Base-by-base conservation (phyloP, 2,888 invertebrate genomes). In the Drosophila villosipedis region DNA sequence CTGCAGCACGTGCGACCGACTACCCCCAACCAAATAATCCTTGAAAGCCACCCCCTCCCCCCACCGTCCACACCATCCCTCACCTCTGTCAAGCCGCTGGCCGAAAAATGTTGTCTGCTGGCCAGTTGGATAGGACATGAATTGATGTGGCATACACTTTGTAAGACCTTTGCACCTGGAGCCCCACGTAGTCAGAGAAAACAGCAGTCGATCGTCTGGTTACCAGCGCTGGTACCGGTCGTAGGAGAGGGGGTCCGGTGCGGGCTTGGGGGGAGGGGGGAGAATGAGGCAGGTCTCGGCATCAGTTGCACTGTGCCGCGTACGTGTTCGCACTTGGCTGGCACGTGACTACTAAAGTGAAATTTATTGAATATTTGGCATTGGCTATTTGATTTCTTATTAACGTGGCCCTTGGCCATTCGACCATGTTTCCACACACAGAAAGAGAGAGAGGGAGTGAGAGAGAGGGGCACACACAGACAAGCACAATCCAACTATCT, bases 361-460 rank as follows among this genome's bases (percentile, higher is more conserved):
- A 90, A 90, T 90, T 90, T 90, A 91, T 90, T 90, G 91, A 90
- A 91, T 91, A 90, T 88, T 91, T 91, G 83, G 88, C 84, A 89
- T 91, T 88, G 80, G 74, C 80, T 83, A 90, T 89, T 91, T 91
- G 89, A 89, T 89, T 91, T 89, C 90, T 91, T 89, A 83, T 89
- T 89, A 87, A 83, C 83, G 82, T 84, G 74, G 70, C 64, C 70
- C 63, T 58, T 63, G 22, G 72, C 63, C 55, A 39, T 49, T 10
- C 41, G 35, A 52, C 52, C 30, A 10, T 39, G 28, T 37, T 30
- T 49, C 58, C 35, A 47, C 58, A 54, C 58, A 37, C 33, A 43
- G 28, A 55, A 43, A 39, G 35, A 47, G 19, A 43, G 39, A 22
- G 6, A 25, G 4, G 31, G 28, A 22, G 31, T 10, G 53, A 50